Conservation (phyloP, 2,113 vertebrate species). For the Cnemophilus loriae region DNA sequence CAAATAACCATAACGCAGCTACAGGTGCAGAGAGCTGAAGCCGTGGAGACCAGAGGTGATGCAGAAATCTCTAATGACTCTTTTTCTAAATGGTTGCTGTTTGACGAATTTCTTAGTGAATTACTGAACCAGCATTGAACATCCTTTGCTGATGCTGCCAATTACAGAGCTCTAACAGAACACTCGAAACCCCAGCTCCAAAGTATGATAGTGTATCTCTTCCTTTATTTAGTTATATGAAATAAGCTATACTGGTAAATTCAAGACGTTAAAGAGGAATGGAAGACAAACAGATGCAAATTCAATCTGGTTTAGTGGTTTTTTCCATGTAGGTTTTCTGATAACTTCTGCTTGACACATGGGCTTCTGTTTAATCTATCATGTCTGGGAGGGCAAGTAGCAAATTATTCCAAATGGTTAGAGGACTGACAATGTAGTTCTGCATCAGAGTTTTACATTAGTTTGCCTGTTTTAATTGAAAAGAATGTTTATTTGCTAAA, state of each 20-base stretch:
- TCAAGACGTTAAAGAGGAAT: not conserved
- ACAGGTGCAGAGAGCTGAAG: not conserved
- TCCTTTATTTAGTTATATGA: not conserved
- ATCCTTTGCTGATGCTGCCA: not conserved
- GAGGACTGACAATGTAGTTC: not conserved
- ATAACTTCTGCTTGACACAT: not conserved
- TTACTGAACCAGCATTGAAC: not conserved
- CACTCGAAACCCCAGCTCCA: not conserved
- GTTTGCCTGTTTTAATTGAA: not conserved
- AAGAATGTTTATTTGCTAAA: not conserved
- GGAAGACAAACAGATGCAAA: not conserved
- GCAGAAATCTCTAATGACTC: not conserved
- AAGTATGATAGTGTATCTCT: not conserved
- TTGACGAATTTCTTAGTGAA: not conserved
- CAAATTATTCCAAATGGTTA: not conserved
- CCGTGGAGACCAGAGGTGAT: not conserved
- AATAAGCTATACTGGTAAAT: not conserved
- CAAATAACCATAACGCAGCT: rapidly evolving
- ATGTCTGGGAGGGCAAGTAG: not conserved
- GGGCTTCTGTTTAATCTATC: not conserved
- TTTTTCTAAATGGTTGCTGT: not conserved
- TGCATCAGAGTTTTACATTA: not conserved
- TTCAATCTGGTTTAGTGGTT: not conserved
- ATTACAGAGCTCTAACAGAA: not conserved
- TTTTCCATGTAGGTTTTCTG: not conserved